Percentiles rank a stretch among this genome's conserved stretches.
Conservation (phyloP, 2,797 vertebrate genomes). For the Pangasius djambal region DNA sequence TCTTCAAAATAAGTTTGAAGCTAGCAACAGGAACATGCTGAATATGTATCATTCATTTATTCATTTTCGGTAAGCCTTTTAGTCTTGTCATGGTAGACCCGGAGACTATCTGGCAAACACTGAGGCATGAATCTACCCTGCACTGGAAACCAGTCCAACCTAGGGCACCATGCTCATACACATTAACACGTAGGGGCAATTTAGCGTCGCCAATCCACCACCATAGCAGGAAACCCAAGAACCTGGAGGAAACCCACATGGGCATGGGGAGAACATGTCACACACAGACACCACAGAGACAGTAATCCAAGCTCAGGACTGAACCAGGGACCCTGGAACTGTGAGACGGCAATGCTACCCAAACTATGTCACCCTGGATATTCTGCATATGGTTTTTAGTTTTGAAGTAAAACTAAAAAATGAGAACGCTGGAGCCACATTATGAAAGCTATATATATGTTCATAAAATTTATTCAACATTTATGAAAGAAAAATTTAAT, state of each 20-base stretch:
- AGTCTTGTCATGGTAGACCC: no score
- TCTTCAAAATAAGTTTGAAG: neutral
- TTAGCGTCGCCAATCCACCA: neutral
- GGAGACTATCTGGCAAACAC: neutral
- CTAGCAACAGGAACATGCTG: neutral
- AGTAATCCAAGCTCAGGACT: neutral
- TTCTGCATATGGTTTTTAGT: neutral
- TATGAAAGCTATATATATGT: neutral
- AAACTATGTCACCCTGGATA: neutral
- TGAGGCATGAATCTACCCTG: neutral
- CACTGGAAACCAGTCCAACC: neutral
- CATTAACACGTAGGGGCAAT: neutral
- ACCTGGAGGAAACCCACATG: neutral
- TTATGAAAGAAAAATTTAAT: neutral
- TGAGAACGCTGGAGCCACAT: neutral
- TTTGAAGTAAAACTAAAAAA: neutral
- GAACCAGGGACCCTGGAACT: neutral
- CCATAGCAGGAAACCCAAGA: neutral
- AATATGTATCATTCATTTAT: neutral
- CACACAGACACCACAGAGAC: neutral
- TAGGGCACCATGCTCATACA: neutral
- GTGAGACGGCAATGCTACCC: neutral
- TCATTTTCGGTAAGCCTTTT: neutral
- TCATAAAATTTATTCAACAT: neutral
- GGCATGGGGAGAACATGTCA: neutral